phyloP scores from a whole-genome alignment of 2,888 invertebrate species.

The Leucoptera coffeella region DNA sequence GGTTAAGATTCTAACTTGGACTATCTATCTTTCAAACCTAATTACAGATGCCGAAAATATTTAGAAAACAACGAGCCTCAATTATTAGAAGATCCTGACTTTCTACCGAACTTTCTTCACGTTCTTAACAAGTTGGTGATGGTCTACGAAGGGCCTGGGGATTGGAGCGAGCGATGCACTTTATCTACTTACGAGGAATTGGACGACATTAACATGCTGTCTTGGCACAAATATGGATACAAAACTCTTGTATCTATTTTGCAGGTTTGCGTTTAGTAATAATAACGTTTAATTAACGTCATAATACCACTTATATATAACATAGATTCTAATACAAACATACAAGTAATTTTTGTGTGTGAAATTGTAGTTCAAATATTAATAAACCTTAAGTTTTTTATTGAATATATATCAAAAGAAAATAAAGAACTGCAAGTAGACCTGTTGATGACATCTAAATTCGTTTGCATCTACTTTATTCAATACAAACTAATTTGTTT shows the following conservation, averaged over 20 bases:
- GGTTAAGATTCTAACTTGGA: too few relatives aligned
- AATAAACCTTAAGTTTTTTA: not conserved
- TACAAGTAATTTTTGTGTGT: not conserved
- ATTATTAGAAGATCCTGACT: conserved; percentile 2
- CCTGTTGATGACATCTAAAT: too few relatives aligned
- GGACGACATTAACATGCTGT: conserved; percentile 3
- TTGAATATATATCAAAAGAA: too few relatives aligned
- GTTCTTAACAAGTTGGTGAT: conserved; percentile 1
- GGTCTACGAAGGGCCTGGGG: conserved; percentile 2
- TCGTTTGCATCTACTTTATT: too few relatives aligned
- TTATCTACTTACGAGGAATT: conserved; percentile 2
- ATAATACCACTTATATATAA: too few relatives aligned
- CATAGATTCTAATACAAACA: too few relatives aligned
- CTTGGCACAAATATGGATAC: conserved; percentile 6
- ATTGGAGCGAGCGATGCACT: conserved; percentile 4
- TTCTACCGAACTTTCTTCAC: conserved; percentile 1
- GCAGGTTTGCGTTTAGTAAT: too few relatives aligned
- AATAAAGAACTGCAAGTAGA: too few relatives aligned
- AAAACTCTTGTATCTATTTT: too few relatives aligned
- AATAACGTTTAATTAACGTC: too few relatives aligned
- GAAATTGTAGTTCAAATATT: not conserved
- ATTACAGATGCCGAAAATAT: conserved; percentile 4
- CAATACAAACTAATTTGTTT: too few relatives aligned
- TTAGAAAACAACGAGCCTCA: conserved; percentile 1
- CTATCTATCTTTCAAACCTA: too few relatives aligned